Percentiles rank a stretch among this genome's conserved stretches.
Evolutionary conservation across 2,113 vertebrate genomes (phyloP).

Genomic region (Phaethon lepturus): DNA sequence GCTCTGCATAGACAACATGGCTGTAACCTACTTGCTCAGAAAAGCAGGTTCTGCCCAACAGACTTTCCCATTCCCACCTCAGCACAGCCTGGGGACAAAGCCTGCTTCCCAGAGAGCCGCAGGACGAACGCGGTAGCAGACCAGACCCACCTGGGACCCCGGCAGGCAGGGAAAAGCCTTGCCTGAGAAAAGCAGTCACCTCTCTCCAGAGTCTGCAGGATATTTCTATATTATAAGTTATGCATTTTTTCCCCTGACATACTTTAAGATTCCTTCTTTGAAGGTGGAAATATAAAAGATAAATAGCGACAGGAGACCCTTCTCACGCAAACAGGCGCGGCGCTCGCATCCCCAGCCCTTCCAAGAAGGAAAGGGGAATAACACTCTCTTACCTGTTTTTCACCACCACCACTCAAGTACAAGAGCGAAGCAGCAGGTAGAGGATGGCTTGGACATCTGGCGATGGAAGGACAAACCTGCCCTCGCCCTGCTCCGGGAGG

Average conservation of each 20-base stretch:
- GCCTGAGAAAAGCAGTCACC: not conserved
- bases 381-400: not conserved
- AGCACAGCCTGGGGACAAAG: not conserved
- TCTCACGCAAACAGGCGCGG: not conserved
- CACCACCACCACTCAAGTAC: no score
- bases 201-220: not conserved
- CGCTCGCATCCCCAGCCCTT: not conserved
- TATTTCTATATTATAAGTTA: not conserved
- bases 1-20: rapidly evolving
- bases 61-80: not conserved
- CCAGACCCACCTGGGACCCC: not conserved
- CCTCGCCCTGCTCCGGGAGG: not conserved
- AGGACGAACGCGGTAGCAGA: rapidly evolving
- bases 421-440: rapidly evolving
- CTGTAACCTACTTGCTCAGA: not conserved
- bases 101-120: not conserved
- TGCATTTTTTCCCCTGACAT: rapidly evolving
- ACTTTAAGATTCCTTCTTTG: not conserved
- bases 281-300: rapidly evolving
- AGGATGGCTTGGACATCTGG: rapidly evolving
- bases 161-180: rapidly evolving
- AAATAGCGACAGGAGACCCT: not conserved
- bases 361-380: not conserved
- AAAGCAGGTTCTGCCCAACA: not conserved
- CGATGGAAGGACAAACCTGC: not conserved